Percentiles rank a stretch among this genome's conserved stretches.
phyloP scores from a whole-genome alignment of 2,113 vertebrate species.

The Aptenodytes forsteri region DNA sequence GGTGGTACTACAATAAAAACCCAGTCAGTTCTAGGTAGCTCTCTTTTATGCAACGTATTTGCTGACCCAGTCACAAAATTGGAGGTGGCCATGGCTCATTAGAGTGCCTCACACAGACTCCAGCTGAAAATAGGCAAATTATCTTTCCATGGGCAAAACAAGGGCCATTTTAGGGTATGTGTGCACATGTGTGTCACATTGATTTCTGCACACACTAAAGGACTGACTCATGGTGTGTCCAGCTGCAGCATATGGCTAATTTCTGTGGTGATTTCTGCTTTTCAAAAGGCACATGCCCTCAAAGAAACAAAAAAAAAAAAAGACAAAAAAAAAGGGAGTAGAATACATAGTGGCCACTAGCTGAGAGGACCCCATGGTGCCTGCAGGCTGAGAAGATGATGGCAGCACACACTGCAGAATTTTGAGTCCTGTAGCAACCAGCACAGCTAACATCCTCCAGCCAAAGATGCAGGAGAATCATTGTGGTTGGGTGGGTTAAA shows the following conservation, averaged over 20 bases:
- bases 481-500: background rate
- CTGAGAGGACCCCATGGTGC: rapidly evolving
- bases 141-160: background rate
- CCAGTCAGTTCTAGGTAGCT: background rate
- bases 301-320: background rate
- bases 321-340: background rate
- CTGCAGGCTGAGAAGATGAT: background rate
- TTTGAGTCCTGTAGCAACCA: background rate
- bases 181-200: background rate
- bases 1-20: background rate
- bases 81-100: background rate
- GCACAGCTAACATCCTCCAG: background rate
- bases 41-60: background rate
- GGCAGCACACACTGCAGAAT: background rate
- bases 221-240: background rate
- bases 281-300: background rate
- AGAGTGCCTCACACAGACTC: background rate
- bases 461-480: background rate
- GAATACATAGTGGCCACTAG: background rate
- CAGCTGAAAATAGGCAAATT: background rate
- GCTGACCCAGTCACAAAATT: background rate
- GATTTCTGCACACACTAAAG: background rate
- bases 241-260: background rate
- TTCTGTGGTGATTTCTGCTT: background rate
- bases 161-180: background rate